Base-by-base conservation (phyloP, 2,888 invertebrate genomes). In the Melieria omissa region DNA sequence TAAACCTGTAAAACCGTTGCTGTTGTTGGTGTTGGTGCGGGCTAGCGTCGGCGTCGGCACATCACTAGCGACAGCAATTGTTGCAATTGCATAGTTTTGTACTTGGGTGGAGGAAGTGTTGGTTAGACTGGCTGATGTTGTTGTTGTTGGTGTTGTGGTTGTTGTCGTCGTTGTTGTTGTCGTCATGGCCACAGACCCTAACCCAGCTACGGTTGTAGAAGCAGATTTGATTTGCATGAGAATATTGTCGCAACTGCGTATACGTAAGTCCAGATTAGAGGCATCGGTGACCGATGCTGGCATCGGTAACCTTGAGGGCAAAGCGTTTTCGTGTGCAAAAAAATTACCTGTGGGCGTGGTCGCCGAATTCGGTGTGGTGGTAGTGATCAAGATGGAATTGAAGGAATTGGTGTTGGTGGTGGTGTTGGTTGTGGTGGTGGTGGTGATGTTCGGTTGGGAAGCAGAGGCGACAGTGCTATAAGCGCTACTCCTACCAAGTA, bases 181-280 rank as follows among this genome's bases (percentile, higher is more conserved):
- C 10, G 41, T 57, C 47, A 65, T 44, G 62, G 61, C 16, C 60
- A 49, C 62, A 44, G 46, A 12, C 63, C 65, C 71, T 60, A 61
- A 14, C 62, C 71, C 69, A 69, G 71, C 73, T 73, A 65, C 60
- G 61, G 73, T 63, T 54, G 55, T 68, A 44, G 70, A 61, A 64
- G 75, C 75, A 41, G 79, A 73, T 73, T 75, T 77, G 52, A 78
- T 73, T 74, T 78, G 82, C 63, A 70, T 77, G 63, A 80, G 78
- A 52, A 82, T 82, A 71, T 80, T 81, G 67, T 84, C 82, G 76
- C 78, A 83, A 78, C 81, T 82, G 52, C 79, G 78, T 65, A 80
- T 76, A 63, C 80, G 78, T 65, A 79, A 44, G 44, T 70, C 66
- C 16, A 44, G 62, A 47, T 45, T 63, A 55, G 60, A 55, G 66